Evolutionary conservation across 2,113 vertebrate species (phyloP), one percentile per base, ranked within the genome.

Genomic region (Hiodon tergisus): DNA sequence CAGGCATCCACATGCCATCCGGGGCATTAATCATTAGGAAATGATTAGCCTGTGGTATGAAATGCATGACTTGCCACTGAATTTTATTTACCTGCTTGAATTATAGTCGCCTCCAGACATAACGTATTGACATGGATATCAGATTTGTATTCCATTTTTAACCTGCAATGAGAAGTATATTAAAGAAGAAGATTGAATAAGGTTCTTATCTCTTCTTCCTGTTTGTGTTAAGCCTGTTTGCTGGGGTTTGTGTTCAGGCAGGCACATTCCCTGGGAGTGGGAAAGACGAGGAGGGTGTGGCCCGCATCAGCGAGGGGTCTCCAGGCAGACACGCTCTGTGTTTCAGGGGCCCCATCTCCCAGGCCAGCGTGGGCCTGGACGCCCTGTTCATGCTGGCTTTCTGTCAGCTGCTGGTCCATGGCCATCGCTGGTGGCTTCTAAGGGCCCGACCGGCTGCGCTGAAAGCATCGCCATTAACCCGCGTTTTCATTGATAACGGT

Each of bases 61-160:
- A 67, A 67, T 67, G 8, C 74, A 69, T n/a, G 66, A 61, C 11
- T 58, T 16, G 67, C 66, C 66, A 52, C 60, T 75, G 74, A 69
- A 68, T 69, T 69, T 75, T 75, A 75, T 75, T 75, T 69, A 69
- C 74, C 74, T 75, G 57, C 67, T 75, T 75, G 74, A 75, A 58
- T 60, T 75, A 53, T 69, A 58, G 74, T 16, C 16, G 74, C 74
- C 74, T 75, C 61, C 31, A 75, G 74, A 75, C 60, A 14, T 48
- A 16, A 61, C 50, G 6, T 73, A 48, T 75, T 53, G 63, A 75
- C 63, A 51, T 59, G 54, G 31, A 50, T 57, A 61, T 75, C 51
- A 67, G 53, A 67, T 69, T 51, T 75, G 11, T 69, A 69, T 75
- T 60, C n/a, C 57, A 11, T 71, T 52, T 66, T 14, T 5, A 6